Percentiles rank a stretch among this genome's conserved stretches.
Evolutionary conservation across 2,888 invertebrate species (phyloP).

Genomic region (Norana najaformis): DNA sequence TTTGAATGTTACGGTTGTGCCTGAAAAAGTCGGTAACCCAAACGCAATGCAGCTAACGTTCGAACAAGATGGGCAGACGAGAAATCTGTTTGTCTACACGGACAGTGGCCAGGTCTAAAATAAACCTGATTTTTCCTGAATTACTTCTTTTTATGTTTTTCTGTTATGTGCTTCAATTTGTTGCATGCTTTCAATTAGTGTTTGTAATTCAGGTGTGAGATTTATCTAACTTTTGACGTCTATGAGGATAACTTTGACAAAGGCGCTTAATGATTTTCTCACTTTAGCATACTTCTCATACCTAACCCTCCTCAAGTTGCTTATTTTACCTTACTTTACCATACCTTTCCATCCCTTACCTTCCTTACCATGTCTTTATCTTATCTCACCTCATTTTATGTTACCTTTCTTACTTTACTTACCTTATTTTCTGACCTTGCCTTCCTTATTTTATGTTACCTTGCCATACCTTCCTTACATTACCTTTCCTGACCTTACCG

Average conservation of each 20-base stretch:
- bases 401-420: background rate
- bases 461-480: too few relatives aligned
- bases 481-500: background rate
- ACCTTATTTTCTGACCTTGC: background rate
- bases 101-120: conserved; percentile 74
- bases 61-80: conserved; percentile 80
- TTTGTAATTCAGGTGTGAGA: background rate
- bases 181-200: background rate
- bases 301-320: background rate
- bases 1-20: conserved; percentile 43
- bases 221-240: background rate
- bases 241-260: too few relatives aligned
- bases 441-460: background rate
- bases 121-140: background rate
- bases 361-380: too few relatives aligned
- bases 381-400: background rate
- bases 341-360: too few relatives aligned
- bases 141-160: background rate
- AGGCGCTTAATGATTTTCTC: too few relatives aligned
- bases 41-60: conserved; percentile 76
- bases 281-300: background rate
- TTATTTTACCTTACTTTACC: too few relatives aligned
- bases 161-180: background rate
- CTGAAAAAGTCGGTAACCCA: conserved; percentile 42
- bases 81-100: conserved; percentile 85